These are phyloP conservation scores for Drosophila subquinaria DNA, from an alignment of 2,888 invertebrate genomes.

Conservation along the genomic window DNA sequence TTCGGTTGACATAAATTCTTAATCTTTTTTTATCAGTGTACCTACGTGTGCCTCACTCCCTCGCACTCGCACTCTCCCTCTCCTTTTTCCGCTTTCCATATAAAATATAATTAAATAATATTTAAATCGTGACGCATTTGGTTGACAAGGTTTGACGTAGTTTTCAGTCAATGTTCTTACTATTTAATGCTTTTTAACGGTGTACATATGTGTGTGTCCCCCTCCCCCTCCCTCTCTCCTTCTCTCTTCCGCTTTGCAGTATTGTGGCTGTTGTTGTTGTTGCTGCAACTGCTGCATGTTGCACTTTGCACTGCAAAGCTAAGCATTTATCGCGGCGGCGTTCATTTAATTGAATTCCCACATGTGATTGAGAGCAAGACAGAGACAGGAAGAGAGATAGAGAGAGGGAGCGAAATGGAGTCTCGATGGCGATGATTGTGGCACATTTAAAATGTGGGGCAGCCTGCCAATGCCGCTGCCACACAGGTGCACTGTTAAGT, in stretches of 20 bases:
- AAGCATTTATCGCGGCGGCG: conserved; percentile 43
- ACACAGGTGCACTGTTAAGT: conserved; percentile 39
- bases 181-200: too few relatives aligned
- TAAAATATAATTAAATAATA: too few relatives aligned
- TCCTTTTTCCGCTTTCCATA: too few relatives aligned
- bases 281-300: conserved; percentile 5
- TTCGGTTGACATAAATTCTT: too few relatives aligned
- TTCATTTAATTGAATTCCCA: conserved; percentile 70
- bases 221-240: background rate
- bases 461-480: background rate
- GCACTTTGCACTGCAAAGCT: conserved; percentile 39
- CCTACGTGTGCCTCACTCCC: background rate
- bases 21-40: too few relatives aligned
- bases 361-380: conserved; percentile 39
- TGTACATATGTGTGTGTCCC: background rate
- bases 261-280: background rate
- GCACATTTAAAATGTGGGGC: background rate
- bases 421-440: conserved; percentile 40
- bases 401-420: background rate
- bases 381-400: background rate
- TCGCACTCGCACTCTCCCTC: background rate
- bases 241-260: background rate
- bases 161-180: too few relatives aligned
- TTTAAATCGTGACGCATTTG: too few relatives aligned
- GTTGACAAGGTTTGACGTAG: too few relatives aligned